Evolutionary conservation across 1,140 invertebrate species (phyloP), one percentile per base, ranked within the genome.

Genomic region (Dufourea novaeangliae): DNA sequence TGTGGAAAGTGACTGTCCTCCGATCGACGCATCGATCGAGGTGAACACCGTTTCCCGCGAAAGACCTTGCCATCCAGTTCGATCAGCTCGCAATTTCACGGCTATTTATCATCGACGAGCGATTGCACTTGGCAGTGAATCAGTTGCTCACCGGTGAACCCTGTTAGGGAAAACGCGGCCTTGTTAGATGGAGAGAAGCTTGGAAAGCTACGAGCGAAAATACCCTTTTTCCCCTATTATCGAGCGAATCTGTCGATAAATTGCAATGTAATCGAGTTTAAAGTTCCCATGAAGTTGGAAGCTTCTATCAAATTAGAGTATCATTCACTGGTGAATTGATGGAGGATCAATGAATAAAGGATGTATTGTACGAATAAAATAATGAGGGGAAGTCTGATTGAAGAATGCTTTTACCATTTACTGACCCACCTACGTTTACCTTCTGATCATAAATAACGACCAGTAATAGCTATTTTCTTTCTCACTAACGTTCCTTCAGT

Each of bases 101-200:
- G 56, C n/a, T 71, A 85, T 85, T 84, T 73, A 54, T 67, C 74
- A 54, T 41, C 14, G 66, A 12, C 27, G n/a, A 52, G 20, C 29
- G 66, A 20, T 75, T 39, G 22, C 44, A 39, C 27, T 32, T 64
- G 50, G 7, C 70, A 80, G 39, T 54, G 52, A 73, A 73, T 78
- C 52, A 73, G 27, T 32, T 39, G 27, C 10, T 20, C 54, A 6
- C 20, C 14, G 5, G 44, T 74, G 8, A 20, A 25, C 17, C 11
- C 22, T 20, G n/a, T 39, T 12, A 39, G 12, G 62, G 41, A 27
- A n/a, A 76, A 59, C 32, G 41, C 20, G 20, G 29, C 20, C 67
- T 37, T 6, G n/a, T 25, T 20, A 14, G 10, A 37, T 25, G 29
- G 27, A 57, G 39, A 39, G 32, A 17, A 14, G 14, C 41, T 22